A percentile compares a stretch with the other conserved stretches of the same genome.
Evolutionary conservation across 2,797 vertebrate species (phyloP).

Genomic region (Sparus aurata): DNA sequence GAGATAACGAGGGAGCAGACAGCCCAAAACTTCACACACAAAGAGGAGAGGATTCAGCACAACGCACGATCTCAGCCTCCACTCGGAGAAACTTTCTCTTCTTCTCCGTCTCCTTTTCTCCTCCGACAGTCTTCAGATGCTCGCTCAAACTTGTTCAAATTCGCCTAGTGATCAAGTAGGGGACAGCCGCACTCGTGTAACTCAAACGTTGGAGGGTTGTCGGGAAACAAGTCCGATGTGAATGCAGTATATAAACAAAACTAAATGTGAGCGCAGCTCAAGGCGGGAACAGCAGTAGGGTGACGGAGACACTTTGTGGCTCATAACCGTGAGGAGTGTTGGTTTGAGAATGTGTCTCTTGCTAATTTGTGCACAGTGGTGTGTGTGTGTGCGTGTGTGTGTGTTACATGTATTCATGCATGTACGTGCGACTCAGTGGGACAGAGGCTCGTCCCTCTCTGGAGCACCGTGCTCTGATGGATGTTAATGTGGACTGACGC

Average conservation of each 20-base stretch:
- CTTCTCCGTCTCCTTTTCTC: conserved; percentile 41
- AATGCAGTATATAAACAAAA: conserved; percentile 58
- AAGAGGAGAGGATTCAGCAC: conserved; percentile 66
- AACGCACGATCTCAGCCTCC: conserved; percentile 59
- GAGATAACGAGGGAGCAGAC: conserved; percentile 80
- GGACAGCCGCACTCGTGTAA: conserved; percentile 55
- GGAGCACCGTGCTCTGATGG: conserved; percentile 84
- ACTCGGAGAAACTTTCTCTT: conserved; percentile 66
- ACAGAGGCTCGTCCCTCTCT: conserved; percentile 72
- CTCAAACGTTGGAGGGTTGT: conserved; percentile 44
- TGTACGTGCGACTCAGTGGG: conserved; percentile 78
- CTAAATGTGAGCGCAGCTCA: conserved; percentile 45
- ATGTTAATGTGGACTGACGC: conserved; percentile 89
- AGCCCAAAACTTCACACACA: conserved; percentile 74
- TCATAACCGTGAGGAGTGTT: conserved; percentile 44
- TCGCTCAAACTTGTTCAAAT: conserved; percentile 68
- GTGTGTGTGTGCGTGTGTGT: conserved; percentile 43
- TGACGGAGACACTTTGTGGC: conserved; percentile 60
- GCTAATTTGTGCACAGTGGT: conserved; percentile 15
- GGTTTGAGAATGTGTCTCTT: conserved; percentile 32
- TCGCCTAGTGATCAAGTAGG: conserved; percentile 66
- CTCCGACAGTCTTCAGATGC: conserved; percentile 54
- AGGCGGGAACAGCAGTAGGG: conserved; percentile 40
- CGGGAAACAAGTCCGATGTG: conserved; percentile 56
- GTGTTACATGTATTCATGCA: conserved; percentile 45